phyloP scores from a whole-genome alignment of 2,113 vertebrate genomes.

The Myiozetetes cayanensis region DNA sequence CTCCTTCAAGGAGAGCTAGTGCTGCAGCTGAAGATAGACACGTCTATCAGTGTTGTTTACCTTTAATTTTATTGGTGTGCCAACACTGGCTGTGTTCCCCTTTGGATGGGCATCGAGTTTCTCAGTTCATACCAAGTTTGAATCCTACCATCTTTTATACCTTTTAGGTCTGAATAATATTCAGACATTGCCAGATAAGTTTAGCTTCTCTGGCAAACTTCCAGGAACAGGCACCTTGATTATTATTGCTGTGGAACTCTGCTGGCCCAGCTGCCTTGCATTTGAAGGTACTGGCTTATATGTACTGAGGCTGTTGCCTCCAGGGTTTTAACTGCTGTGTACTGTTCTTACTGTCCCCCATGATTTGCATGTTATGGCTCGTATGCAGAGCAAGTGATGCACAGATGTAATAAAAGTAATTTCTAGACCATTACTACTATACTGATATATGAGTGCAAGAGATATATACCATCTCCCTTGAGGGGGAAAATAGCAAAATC shows the following conservation, averaged over 20 bases:
- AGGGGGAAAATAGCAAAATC: not conserved
- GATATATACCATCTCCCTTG: accelerated
- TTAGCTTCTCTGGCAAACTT: not conserved
- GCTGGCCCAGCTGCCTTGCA: not conserved
- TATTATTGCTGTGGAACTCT: not conserved
- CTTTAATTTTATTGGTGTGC: not conserved
- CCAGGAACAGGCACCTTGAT: not conserved
- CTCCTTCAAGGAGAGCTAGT: not conserved
- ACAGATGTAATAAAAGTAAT: not conserved
- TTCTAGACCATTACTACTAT: not conserved
- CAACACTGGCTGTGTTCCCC: not conserved
- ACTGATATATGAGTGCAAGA: not conserved
- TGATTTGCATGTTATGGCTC: not conserved
- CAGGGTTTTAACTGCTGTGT: not conserved
- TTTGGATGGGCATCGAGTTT: not conserved
- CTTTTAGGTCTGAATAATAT: not conserved
- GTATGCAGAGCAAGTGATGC: not conserved
- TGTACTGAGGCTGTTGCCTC: not conserved
- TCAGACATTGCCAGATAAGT: not conserved
- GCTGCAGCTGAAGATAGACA: not conserved
- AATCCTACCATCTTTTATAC: accelerated
- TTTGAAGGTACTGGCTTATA: not conserved
- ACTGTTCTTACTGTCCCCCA: not conserved
- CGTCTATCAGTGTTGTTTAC: not conserved
- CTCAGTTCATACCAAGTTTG: not conserved